Base-by-base conservation (phyloP, 2,797 vertebrate genomes). In the Erithacus rubecula region DNA sequence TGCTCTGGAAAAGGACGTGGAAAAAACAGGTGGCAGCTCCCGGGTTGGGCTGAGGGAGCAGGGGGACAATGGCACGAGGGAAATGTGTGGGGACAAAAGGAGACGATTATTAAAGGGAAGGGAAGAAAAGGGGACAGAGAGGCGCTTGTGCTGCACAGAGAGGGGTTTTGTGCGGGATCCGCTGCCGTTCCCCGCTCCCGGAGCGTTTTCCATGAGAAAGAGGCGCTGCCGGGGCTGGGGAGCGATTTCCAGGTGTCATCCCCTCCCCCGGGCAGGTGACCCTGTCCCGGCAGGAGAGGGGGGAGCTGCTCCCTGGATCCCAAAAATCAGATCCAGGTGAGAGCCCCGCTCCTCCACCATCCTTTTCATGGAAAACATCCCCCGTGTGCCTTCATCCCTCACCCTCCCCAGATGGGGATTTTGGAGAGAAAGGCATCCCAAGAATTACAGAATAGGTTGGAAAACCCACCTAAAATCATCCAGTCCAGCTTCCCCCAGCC, bases 61-160 rank as follows among this genome's bases (percentile, higher is more conserved):
- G 22, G 65, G 59, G 79, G 62, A 81, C 53, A 84, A 68, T 62
- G 91, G 81, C 55, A 26, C 2, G 1, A 30, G 94, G 71, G 46
- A 44, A 89, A 80, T 2, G 64, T 24, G 51, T 21, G 83, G 90
- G 91, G 88, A 96, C 93, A 96, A 96, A 97, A 46, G 93, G 69
- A 88, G 32, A 41, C 11, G 78, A 27, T 69, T 72, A 43, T 90
- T 86, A 82, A 93, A 90, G 84, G 90, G 52, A 16, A 15, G 79
- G 64, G 90, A 83, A 60, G 72, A 41, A 83, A 74, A 65, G 81
- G 34, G 95, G 91, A 95, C 97, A 90, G 94, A 94, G 91, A 93
- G 77, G 87, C 51, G 56, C 84, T 89, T 95, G 96, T 96, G 88
- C 63, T 92, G 60, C 4, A 0, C 15, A 11, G 56, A 62, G 29